Conservation (phyloP, 2,888 invertebrate genomes). For the Hemaris fuciformis region DNA sequence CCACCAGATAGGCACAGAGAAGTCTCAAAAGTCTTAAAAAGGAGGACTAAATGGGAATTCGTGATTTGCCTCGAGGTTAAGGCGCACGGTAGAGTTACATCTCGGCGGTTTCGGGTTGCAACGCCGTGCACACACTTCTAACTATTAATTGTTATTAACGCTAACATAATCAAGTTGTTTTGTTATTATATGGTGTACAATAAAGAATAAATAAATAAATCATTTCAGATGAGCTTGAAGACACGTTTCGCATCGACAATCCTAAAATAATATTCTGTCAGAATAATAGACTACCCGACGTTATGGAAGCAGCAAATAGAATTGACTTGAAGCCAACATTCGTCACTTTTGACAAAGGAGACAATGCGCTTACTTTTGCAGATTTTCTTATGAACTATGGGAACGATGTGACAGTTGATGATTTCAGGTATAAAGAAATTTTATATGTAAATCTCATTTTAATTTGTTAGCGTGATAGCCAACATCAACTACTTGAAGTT, state of each 20-base stretch:
- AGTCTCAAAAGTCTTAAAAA: no score
- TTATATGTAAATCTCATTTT: neutral
- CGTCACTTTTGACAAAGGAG: constrained; percentile 42
- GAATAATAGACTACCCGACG: constrained; percentile 36
- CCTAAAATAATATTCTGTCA: constrained; percentile 55
- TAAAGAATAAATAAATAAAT: no score
- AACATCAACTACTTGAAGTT: no score
- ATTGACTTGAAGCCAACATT: constrained; percentile 31
- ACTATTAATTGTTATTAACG: no score
- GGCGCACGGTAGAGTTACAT: no score
- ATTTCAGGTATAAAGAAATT: constrained; percentile 37
- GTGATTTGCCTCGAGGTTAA: no score
- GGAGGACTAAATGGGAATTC: no score
- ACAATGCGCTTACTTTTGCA: constrained; percentile 27
- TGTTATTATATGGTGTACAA: no score
- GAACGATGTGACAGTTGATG: constrained; percentile 24
- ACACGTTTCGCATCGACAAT: constrained; percentile 29
- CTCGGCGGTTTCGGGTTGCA: no score
- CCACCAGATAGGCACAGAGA: no score
- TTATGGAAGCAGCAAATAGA: constrained; percentile 31
- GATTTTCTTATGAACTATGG: constrained; percentile 38
- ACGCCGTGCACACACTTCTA: neutral
- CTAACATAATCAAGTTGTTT: no score
- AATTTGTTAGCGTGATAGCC: no score
- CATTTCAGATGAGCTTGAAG: constrained; percentile 43